Evolutionary conservation across 2,797 vertebrate species (phyloP).

Genomic region (Acipenser oxyrinchus): DNA sequence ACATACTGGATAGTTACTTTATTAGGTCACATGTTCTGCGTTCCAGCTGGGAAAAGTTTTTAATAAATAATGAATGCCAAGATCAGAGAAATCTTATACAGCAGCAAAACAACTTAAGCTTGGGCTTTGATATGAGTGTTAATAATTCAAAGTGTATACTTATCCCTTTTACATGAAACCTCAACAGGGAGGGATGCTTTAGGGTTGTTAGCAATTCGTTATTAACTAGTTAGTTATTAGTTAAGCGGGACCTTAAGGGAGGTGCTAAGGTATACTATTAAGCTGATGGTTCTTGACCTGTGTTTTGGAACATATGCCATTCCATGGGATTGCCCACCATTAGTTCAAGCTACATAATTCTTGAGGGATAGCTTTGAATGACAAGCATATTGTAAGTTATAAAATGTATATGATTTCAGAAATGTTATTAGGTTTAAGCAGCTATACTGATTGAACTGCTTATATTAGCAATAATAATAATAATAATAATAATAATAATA

Average conservation of each 20-base stretch:
- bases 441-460: no score
- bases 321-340: no score
- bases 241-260: slow-evolving; percentile 21
- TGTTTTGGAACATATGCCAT: neutral
- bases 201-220: slow-evolving; percentile 62
- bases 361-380: no score
- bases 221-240: slow-evolving; percentile 47
- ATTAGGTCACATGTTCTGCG: slow-evolving; percentile 46
- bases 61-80: slow-evolving; percentile 99
- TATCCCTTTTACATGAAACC: slow-evolving; percentile 73
- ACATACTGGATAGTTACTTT: slow-evolving; percentile 52
- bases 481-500: no score
- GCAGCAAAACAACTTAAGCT: slow-evolving; percentile 89
- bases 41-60: slow-evolving; percentile 58
- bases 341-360: slow-evolving; percentile 20
- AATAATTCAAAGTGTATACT: slow-evolving; percentile 95
- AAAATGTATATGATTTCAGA: no score
- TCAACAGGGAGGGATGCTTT: slow-evolving; percentile 58
- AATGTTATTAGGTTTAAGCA: no score
- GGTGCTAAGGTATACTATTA: neutral
- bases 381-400: no score
- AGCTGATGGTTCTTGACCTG: neutral
- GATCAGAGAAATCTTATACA: slow-evolving; percentile 91
- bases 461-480: no score
- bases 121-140: slow-evolving; percentile 89